Conservation (phyloP, 2,113 vertebrate species). For the Coturnix japonica region DNA sequence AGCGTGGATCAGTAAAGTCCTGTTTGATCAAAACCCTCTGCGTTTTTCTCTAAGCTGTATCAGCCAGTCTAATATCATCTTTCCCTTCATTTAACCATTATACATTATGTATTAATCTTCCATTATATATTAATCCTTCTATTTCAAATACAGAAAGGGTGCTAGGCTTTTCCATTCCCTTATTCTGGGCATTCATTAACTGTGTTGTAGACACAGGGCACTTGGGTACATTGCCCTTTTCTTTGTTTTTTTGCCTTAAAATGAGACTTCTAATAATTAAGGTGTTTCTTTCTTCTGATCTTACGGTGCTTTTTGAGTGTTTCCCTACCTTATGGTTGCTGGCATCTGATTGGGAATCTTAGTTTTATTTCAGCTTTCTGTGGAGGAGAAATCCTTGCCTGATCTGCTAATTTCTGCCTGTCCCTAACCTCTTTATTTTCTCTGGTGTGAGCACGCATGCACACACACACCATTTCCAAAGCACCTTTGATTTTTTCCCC, state of each 20-base stretch:
- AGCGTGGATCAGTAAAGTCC: background rate
- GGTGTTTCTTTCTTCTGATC: background rate
- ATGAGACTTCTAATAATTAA: background rate
- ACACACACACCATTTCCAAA: slow-evolving; percentile 40
- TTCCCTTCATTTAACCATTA: background rate
- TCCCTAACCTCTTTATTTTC: background rate
- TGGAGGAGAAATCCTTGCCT: background rate
- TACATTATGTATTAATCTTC: background rate
- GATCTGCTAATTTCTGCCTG: slow-evolving; percentile 27
- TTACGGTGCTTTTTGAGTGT: background rate
- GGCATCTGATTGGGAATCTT: background rate
- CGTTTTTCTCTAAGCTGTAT: background rate
- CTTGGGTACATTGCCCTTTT: background rate
- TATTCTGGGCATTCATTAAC: background rate
- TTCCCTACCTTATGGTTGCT: background rate
- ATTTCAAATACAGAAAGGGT: background rate
- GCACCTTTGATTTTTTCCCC: slow-evolving; percentile 52
- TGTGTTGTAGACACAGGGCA: background rate
- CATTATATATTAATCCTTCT: background rate
- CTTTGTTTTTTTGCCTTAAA: background rate
- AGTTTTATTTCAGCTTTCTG: slow-evolving; percentile 1
- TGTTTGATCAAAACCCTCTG: background rate
- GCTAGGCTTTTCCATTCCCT: background rate
- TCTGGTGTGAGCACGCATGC: slow-evolving; percentile 20
- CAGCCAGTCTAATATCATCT: background rate